These are phyloP conservation scores for Abscondita cerata DNA, from an alignment of 2,888 invertebrate genomes.

Conservation along the genomic window DNA sequence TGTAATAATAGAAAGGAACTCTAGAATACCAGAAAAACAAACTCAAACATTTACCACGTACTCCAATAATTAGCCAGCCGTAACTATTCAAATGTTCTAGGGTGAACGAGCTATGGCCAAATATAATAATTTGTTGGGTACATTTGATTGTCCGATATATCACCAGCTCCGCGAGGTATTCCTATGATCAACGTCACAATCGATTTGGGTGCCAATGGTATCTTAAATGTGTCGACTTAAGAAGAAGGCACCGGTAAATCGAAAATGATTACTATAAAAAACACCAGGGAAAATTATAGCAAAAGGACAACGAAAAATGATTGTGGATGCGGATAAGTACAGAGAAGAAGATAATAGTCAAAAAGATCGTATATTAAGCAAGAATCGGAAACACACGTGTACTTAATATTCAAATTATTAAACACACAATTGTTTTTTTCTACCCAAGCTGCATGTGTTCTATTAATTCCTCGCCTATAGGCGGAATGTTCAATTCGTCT, in stretches of 20 bases:
- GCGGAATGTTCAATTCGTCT: no score
- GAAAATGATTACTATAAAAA: slow-evolving; percentile 82
- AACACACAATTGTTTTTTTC: no score
- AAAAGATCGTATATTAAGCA: no score
- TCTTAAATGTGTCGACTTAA: slow-evolving; percentile 62
- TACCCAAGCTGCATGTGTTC: no score
- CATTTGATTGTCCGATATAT: slow-evolving; percentile 63
- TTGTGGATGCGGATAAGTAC: slow-evolving; percentile 78
- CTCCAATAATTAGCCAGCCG: slow-evolving; percentile 80
- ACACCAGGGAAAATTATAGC: slow-evolving; percentile 81
- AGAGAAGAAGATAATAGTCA: no score
- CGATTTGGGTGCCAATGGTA: no score
- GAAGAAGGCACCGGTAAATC: slow-evolving; percentile 68
- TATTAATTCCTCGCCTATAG: no score
- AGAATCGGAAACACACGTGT: no score
- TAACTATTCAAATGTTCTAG: slow-evolving; percentile 75
- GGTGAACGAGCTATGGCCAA: slow-evolving; percentile 65
- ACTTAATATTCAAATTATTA: no score
- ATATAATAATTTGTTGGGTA: slow-evolving; percentile 62
- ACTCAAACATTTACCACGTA: slow-evolving; percentile 80
- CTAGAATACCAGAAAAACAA: slow-evolving; percentile 75
- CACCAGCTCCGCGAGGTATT: no score
- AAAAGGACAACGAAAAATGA: slow-evolving; percentile 85
- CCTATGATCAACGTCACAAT: no score
- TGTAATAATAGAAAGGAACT: slow-evolving; percentile 76